phyloP scores from a whole-genome alignment of 2,113 vertebrate genomes.

The Perognathus longimembris region DNA sequence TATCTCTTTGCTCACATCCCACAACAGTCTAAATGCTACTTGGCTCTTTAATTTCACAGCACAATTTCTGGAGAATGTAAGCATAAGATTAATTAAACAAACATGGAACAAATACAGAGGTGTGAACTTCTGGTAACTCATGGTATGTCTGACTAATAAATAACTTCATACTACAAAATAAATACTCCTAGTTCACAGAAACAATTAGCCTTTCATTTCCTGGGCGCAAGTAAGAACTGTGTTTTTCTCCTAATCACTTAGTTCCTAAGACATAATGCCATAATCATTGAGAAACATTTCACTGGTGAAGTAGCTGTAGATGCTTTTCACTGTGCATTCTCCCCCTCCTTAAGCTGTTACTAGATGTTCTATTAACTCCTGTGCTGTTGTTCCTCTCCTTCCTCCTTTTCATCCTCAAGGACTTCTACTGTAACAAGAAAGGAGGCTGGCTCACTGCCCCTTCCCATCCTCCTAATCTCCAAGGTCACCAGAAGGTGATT shows the following conservation, averaged over 20 bases:
- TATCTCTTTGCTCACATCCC: not conserved
- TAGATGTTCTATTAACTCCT: not conserved
- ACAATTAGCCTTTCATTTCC: not conserved
- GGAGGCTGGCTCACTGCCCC: not conserved
- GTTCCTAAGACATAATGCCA: not conserved
- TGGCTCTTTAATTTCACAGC: constrained; percentile 22
- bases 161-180: not conserved
- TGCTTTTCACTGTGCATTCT: not conserved
- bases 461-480: not conserved
- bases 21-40: not conserved
- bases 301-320: not conserved
- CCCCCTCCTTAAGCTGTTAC: not conserved
- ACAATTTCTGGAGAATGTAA: constrained; percentile 1
- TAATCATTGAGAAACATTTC: not conserved
- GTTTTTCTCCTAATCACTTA: not conserved
- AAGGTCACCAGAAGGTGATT: not conserved
- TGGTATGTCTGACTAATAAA: not conserved
- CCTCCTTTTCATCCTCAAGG: not conserved
- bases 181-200: not conserved
- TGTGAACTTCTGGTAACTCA: constrained; percentile 6
- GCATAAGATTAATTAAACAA: constrained; percentile 22
- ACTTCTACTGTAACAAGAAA: not conserved
- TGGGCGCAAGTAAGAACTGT: not conserved
- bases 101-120: not conserved
- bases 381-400: too few species aligned